Evolutionary conservation across 2,797 vertebrate genomes (phyloP).

Genomic region (Lophotriccus pileatus): DNA sequence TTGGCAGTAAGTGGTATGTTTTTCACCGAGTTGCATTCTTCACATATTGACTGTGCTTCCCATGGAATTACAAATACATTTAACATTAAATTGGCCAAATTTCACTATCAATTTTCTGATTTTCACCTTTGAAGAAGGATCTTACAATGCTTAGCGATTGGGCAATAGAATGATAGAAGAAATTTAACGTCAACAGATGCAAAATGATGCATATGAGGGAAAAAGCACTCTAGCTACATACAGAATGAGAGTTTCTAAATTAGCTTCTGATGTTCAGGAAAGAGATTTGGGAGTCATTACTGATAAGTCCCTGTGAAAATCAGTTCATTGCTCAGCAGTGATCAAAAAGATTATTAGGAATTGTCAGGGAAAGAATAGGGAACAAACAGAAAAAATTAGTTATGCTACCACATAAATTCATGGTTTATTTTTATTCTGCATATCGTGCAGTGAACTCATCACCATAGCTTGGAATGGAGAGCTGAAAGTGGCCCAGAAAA

Average conservation of each 20-base stretch:
- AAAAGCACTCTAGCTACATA: neutral
- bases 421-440: neutral
- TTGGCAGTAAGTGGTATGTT: neutral
- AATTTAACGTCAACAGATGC: constrained; percentile 33
- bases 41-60: neutral
- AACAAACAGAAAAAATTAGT: neutral
- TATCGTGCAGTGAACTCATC: neutral
- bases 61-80: constrained; percentile 29
- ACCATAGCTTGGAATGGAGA: neutral
- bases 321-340: neutral
- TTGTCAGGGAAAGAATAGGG: neutral
- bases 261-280: neutral
- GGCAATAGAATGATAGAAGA: neutral
- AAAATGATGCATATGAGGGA: neutral
- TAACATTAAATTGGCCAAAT: constrained; percentile 35
- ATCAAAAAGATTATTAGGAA: constrained; percentile 14
- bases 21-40: neutral
- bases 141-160: constrained; percentile 46
- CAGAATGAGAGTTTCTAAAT: constrained; percentile 6
- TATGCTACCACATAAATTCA: neutral
- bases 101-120: constrained; percentile 29
- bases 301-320: constrained; percentile 8
- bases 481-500: neutral
- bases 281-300: neutral
- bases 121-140: constrained; percentile 7